These are phyloP conservation scores for Eremobia ochroleuca DNA, from an alignment of 2,888 invertebrate genomes.

Conservation along the genomic window DNA sequence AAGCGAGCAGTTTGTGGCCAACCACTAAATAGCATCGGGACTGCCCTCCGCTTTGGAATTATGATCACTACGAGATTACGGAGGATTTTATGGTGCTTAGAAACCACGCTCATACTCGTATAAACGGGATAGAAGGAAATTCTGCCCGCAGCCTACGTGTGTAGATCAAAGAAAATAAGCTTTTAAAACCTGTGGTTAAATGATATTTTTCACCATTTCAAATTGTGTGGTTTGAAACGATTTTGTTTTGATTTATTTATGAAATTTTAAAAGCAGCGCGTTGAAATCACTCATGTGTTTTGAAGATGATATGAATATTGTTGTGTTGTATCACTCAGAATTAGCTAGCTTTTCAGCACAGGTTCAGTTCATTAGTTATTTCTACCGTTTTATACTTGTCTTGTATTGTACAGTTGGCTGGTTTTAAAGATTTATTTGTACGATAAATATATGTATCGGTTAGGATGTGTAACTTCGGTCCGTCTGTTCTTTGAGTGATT, in stretches of 20 bases:
- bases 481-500: conserved; percentile 80
- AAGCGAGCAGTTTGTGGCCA: conserved; percentile 79
- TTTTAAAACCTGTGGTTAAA: conserved; percentile 58
- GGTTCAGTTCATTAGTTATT: background rate
- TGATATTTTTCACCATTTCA: conserved; percentile 56
- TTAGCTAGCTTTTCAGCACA: background rate
- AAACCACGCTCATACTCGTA: conserved; percentile 72
- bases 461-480: conserved; percentile 70
- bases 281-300: conserved; percentile 46
- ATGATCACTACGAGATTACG: conserved; percentile 74
- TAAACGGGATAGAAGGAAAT: conserved; percentile 68
- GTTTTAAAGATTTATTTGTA: conserved; percentile 69
- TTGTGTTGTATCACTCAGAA: conserved; percentile 13
- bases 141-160: conserved; percentile 51
- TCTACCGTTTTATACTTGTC: conserved; percentile 45
- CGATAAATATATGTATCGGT: conserved; percentile 75
- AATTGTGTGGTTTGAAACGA: conserved; percentile 50
- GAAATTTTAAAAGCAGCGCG: conserved; percentile 50
- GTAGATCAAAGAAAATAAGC: conserved; percentile 63
- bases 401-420: conserved; percentile 53
- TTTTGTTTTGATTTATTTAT: conserved; percentile 53
- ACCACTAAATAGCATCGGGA: conserved; percentile 80
- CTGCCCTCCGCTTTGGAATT: conserved; percentile 74
- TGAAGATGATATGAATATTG: conserved; percentile 29
- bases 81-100: conserved; percentile 72